Conservation (phyloP, 2,113 vertebrate genomes). For the Ciconia boyciana region DNA sequence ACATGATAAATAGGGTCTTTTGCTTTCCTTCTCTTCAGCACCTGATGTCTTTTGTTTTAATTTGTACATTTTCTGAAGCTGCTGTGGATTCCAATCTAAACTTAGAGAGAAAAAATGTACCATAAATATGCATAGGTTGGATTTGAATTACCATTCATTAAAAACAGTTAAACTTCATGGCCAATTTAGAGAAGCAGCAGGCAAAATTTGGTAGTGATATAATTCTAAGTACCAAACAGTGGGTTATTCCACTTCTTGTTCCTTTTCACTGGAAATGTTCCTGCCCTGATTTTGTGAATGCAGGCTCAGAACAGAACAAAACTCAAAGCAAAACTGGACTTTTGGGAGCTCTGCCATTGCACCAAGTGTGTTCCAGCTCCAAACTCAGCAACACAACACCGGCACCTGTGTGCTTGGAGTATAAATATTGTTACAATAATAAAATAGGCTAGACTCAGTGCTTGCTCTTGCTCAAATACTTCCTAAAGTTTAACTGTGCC, state of each 20-base stretch:
- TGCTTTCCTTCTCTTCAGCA: slow-evolving; percentile 23
- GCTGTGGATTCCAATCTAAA: slow-evolving; percentile 2
- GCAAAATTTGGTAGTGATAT: not conserved
- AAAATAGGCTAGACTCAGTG: not conserved
- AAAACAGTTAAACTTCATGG: not conserved
- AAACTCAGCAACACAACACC: not conserved
- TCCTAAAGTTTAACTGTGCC: not conserved
- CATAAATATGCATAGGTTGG: not conserved
- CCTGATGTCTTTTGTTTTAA: not conserved
- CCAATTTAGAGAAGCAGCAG: slow-evolving; percentile 10
- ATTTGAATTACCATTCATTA: slow-evolving; percentile 38
- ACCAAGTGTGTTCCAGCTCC: not conserved
- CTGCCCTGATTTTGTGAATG: not conserved
- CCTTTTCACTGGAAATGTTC: not conserved
- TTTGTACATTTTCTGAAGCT: slow-evolving; percentile 14
- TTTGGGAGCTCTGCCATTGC: not conserved
- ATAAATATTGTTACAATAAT: not conserved
- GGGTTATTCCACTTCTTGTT: not conserved
- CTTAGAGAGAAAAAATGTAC: not conserved
- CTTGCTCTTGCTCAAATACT: not conserved
- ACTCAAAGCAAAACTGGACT: not conserved
- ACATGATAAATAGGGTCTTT: slow-evolving; percentile 75
- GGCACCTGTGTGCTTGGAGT: not conserved
- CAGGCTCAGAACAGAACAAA: not conserved
- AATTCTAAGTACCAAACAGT: not conserved